Base-by-base conservation (phyloP, 2,888 invertebrate species). In the Cotesia congregata region DNA sequence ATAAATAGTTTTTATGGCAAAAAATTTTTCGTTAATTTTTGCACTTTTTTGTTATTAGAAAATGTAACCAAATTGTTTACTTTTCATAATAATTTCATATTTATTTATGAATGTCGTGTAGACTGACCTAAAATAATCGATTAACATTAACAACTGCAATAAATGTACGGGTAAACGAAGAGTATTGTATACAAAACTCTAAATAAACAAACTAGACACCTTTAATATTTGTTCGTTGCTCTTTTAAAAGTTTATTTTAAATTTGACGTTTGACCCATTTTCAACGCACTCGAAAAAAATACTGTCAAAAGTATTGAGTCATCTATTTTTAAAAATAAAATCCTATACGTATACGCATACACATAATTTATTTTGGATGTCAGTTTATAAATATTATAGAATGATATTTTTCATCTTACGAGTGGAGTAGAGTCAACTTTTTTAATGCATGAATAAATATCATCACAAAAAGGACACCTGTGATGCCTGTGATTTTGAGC, bases 401-500 rank as follows among this genome's bases (percentile, higher is more conserved):
- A 12, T 50, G 50, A 50, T 50, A 50, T 50, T 50, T 50, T 50
- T 50, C 50, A 50, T 50, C 50, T 50, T 50, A 50, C 50, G 50
- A 50, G 50, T 50, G 7, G 12, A 50, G 30, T 30, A 30, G 30
- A 30, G 30, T 30, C 30, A 30, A 30, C 3, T 12, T 50, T 50
- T 50, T 50, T 50, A 12, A 50, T 50, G 50, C 50, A 50, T 50
- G 50, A 50, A 50, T 50, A 50, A 50, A 12, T 50, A 50, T 50
- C 50, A 50, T 12, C 50, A 50, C 50, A 50, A 50, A 50, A 50
- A 50, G 50, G 50, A 50, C 50, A 50, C 50, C 50, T 50, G 50
- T 50, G 50, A 50, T 50, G 50, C 50, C 50, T 50, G 50, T 50
- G 50, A 50, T 50, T 50, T 50, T 50, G 50, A 50, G 50, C 50